These are phyloP conservation scores for Himalopsyche japonica DNA, from an alignment of 2,888 invertebrate genomes.

Conservation along the genomic window DNA sequence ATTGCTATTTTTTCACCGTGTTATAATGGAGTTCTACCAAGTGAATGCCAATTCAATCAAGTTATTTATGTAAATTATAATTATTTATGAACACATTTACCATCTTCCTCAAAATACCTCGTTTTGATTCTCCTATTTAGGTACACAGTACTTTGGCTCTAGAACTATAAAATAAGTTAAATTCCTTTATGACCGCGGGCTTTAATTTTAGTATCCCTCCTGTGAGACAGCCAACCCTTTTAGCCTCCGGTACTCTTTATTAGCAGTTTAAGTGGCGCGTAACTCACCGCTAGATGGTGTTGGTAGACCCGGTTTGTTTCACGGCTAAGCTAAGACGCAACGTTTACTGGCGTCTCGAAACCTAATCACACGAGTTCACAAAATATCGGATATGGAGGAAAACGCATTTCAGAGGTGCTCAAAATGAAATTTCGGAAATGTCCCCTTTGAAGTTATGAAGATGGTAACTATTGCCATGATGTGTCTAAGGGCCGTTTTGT, in stretches of 20 bases:
- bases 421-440: no score
- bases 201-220: slow-evolving; percentile 2
- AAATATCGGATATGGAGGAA: not conserved
- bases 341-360: not conserved
- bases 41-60: no score
- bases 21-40: no score
- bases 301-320: slow-evolving; percentile 35
- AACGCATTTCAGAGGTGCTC: not conserved
- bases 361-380: not conserved
- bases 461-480: no score
- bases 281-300: slow-evolving; percentile 38
- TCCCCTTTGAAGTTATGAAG: no score
- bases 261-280: slow-evolving; percentile 38
- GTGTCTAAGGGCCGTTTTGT: no score
- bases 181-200: not conserved
- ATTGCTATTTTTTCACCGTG: no score
- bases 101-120: no score
- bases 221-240: slow-evolving; percentile 35
- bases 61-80: no score
- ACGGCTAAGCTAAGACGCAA: slow-evolving; percentile 30
- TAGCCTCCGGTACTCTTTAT: slow-evolving; percentile 38
- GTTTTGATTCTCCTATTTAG: not conserved
- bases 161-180: not conserved
- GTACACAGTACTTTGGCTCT: not conserved
- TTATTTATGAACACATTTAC: no score